Base-by-base conservation (phyloP, 2,797 vertebrate species). In the Buphagus erythrorhynchus region DNA sequence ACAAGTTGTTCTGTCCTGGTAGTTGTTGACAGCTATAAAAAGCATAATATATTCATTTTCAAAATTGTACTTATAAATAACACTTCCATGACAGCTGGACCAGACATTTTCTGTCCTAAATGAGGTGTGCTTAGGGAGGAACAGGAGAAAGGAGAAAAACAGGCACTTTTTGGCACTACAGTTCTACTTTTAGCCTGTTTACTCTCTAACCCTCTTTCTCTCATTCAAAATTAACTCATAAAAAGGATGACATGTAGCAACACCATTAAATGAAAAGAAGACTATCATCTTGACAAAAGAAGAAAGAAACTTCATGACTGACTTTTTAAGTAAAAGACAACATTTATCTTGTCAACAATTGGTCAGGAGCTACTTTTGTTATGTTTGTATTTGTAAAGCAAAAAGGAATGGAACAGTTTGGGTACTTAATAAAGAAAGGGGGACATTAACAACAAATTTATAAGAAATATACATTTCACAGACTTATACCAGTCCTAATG, bases 21-120 rank as follows among this genome's bases (percentile, higher is more conserved):
- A 57, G 77, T 11, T 95, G 96, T 93, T 96, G 96, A 97, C 84
- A 88, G 71, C 96, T 97, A 96, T 94, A 96, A 96, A 97, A 97
- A 97, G 33, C 31, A 71, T 90, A 95, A 96, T 85, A 78, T 88
- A 96, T 95, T 96, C 45, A 76, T 95, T 94, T 97, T 92, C 77
- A 94, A 94, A 96, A 95, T 57, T 65, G 29, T 65, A 68, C 45
- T 91, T 88, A 58, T 86, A 85, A 78, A 96, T 92, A 73, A 93
- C 49, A 28, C 63, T 95, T 90, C 94, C 62, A 80, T 74, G 90
- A 91, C 82, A 88, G 71, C 74, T 88, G 81, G 90, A 85, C 92
- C 73, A 88, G 88, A 73, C 26, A 31, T 69, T 74, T 88, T 93
- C 54, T 91, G 66, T 77, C 75, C 78, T 92, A 95, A 93, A 51